Conservation (phyloP, 2,888 invertebrate species). For the Dynastes hyllus region DNA sequence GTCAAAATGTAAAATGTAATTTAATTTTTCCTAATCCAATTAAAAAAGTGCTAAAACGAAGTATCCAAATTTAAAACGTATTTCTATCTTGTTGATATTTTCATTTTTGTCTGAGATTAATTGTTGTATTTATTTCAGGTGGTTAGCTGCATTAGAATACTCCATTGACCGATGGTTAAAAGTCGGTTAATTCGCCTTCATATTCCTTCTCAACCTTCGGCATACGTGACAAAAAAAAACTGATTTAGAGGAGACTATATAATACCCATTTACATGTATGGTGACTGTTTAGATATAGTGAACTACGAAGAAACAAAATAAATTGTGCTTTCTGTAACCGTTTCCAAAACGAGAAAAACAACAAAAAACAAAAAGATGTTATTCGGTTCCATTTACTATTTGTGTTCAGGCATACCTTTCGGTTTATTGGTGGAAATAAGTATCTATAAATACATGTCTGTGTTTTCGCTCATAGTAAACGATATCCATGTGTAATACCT, state of each 20-base stretch:
- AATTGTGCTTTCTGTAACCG: conserved; percentile 45
- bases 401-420: neutral
- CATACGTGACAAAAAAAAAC: conserved; percentile 18
- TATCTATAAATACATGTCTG: neutral
- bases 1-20: too few relatives aligned
- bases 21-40: too few relatives aligned
- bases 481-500: neutral
- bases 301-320: conserved; percentile 18
- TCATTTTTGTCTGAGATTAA: too few relatives aligned
- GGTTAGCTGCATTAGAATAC: conserved; percentile 95
- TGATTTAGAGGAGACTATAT: conserved; percentile 33
- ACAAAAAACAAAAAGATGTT: conserved; percentile 2
- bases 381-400: neutral
- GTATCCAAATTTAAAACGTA: too few relatives aligned
- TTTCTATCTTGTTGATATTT: too few relatives aligned
- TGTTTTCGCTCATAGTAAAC: conserved; percentile 10
- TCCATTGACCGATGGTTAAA: conserved; percentile 96
- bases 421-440: conserved; percentile 13
- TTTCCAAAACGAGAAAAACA: neutral
- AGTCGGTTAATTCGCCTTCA: conserved; percentile 73
- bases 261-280: conserved; percentile 27
- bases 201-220: neutral
- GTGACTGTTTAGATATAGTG: conserved; percentile 48
- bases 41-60: too few relatives aligned
- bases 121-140: conserved; percentile 76